Base-by-base conservation (phyloP, 2,888 invertebrate genomes). In the Sphinx pinastri region DNA sequence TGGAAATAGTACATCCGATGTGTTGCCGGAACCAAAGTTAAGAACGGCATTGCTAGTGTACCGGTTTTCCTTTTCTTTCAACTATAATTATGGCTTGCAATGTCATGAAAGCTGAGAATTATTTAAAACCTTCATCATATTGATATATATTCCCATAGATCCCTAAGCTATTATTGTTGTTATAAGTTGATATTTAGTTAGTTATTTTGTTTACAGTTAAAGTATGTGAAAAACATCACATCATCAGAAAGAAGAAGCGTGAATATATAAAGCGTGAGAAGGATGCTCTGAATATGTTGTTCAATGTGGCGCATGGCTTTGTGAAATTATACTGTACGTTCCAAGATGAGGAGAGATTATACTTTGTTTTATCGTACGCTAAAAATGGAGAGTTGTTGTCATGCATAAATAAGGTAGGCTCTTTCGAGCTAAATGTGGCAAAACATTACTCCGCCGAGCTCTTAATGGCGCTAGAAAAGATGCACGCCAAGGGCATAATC, bases 361-460 rank as follows among this genome's bases (percentile, higher is more conserved):
- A 99, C 94, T 99, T 99, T 94, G 99, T 99, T 19, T 95, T 99
- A 86, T 98, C 98, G 19, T 98, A 98, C 92, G 99, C 99, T 71
- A 97, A 97, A 89, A 97, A 98, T 86, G 99, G 99, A 71, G 99
- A 99, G 92, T 95, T 99, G 72, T 92, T 99, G 80, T 97, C 97
- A 75, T 97, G 98, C 91, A 97, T 99, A 78, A 97, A 97, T 87
- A 97, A 97, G 90, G 96, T 98, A 81, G 98, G 98, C 77, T 96
- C 96, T 71, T 99, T 99, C 91, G 98, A 98, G 92, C 94, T 97
- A 74, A 96, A 97, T 75, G 98, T 98, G 90, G 97, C 98, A 6
- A 96, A 96, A 87, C 99, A 99, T 94, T 99, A 99, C 93, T 96
- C 98, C 68, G 99, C 98, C 71, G 99, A 99, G 94, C 95, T 99